Base-by-base conservation (phyloP, 2,888 invertebrate species). In the Sinelater perroti region DNA sequence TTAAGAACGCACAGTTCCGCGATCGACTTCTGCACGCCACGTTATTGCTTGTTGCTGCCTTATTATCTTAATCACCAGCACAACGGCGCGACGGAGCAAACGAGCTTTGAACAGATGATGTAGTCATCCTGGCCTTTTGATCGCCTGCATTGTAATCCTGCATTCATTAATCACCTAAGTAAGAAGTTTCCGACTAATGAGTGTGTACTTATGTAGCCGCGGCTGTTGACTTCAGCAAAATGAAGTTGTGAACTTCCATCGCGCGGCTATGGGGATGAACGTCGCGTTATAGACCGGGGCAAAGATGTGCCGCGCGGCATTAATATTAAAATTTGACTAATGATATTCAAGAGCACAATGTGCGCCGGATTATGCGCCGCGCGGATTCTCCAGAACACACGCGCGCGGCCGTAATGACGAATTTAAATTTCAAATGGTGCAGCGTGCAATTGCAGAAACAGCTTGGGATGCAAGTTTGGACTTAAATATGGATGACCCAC, bases 291-390 rank as follows among this genome's bases (percentile, higher is more conserved):
- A 44, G 17, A 30, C 18, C 18, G 8, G 44, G 17, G 44, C 4
- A n/a, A 30, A 44, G 44, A 44, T 17, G 44, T 44, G 30, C 30
- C 44, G 17, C 30, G 10, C 16, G 28, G 30, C 30, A 44, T 44
- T 44, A 44, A 44, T 30, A 44, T 44, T 44, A 44, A 44, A 44
- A 44, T 44, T 28, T 28, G 30, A 10, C 44, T 44, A 44, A 44
- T 44, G 30, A 44, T 44, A 44, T 44, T 44, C 44, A 44, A 11
- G 18, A 30, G 44, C 44, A 28, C 11, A 17, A 44, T 30, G 17
- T 30, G 44, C 44, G 38, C 13, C 44, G 26, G 26, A 1, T 21
- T 30, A 44, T 30, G 44, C 30, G 30, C 13, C 17, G 30, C n/a
- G 7, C 30, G 17, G 30, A 30, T 44, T 30, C 6, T 17, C 13